These are phyloP conservation scores for Syngnathus scovelli DNA, from an alignment of 2,113 vertebrate genomes.

Conservation along the genomic window DNA sequence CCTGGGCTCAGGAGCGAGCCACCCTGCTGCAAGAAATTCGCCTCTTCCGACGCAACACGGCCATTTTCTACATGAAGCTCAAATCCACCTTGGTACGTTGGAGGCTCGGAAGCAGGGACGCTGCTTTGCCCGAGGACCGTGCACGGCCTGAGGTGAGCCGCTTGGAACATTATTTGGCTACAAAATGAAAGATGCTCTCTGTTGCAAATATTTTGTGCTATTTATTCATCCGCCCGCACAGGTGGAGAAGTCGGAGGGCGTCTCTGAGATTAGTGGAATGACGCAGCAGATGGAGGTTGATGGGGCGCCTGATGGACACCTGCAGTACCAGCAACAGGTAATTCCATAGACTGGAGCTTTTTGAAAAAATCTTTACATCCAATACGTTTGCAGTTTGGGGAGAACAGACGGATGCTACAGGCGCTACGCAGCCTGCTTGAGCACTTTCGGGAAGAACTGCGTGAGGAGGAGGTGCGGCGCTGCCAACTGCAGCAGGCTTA, in stretches of 20 bases:
- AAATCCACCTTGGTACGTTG: constrained; percentile 89
- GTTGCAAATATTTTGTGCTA: neutral
- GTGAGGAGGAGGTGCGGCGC: constrained; percentile 77
- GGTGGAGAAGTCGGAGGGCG: constrained; percentile 76
- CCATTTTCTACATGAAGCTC: constrained; percentile 90
- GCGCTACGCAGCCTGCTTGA: constrained; percentile 84
- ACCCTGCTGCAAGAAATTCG: constrained; percentile 84
- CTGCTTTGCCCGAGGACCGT: constrained; percentile 57
- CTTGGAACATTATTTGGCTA: neutral
- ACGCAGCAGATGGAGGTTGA: constrained; percentile 64
- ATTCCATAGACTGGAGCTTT: neutral
- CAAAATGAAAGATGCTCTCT: no score
- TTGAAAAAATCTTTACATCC: neutral
- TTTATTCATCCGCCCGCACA: constrained; percentile 53
- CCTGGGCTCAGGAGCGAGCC: constrained; percentile 84
- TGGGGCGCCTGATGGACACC: constrained; percentile 68
- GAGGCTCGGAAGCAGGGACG: constrained; percentile 76
- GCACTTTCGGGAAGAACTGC: constrained; percentile 82
- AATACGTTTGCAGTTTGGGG: constrained; percentile 70
- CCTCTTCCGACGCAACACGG: constrained; percentile 84
- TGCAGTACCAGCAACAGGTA: constrained; percentile 87
- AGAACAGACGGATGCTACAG: constrained; percentile 79
- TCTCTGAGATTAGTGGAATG: constrained; percentile 71
- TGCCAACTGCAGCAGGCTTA: constrained; percentile 84
- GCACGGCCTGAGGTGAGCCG: constrained; percentile 14